Base-by-base conservation (phyloP, 1,140 invertebrate species). In the Geopemphigus sp. region DNA sequence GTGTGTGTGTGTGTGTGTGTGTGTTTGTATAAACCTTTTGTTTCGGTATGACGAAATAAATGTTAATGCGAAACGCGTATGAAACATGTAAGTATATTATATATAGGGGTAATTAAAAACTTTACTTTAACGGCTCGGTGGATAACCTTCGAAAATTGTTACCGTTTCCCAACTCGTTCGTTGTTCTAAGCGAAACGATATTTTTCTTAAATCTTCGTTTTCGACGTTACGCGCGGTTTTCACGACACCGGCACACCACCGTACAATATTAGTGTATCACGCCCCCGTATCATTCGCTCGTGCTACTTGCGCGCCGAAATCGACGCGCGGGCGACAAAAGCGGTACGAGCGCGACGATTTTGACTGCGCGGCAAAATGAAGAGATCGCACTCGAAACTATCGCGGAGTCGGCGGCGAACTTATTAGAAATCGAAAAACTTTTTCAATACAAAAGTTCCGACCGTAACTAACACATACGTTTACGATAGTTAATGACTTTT, bases 401-500 rank as follows among this genome's bases (percentile, higher is more conserved):
- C 15, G 2, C 14, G 39, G 12, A n/a, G 39, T 22, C 39, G 39
- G 32, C 32, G 22, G 22, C 15, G 47, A 68, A 50, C 39, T 17
- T 68, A 68, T 50, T 66, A 47, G 64, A 66, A 47, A 47, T 68
- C n/a, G n/a, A 15, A 68, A 68, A 68, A 68, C 39, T 68, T 68
- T 68, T 68, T 45, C 39, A 47, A 68, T 68, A 68, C 45, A 24
- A 66, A 68, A 68, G n/a, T 68, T 68, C n/a, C 17, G 39, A 68
- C 24, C 22, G 22, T 68, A 50, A 68, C 39, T 68, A 50, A 68
- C 22, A 50, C 14, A 45, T 24, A 47, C 39, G 39, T 24, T 24
- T 24, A 17, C 11, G 39, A 45, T 68, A 68, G 45, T 26, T 24
- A 68, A 68, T 24, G n/a, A 68, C 5, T 68, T 68, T 66, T 22